These are phyloP conservation scores for Oceanodroma tethys DNA, from an alignment of 2,113 vertebrate species.

Conservation along the genomic window DNA sequence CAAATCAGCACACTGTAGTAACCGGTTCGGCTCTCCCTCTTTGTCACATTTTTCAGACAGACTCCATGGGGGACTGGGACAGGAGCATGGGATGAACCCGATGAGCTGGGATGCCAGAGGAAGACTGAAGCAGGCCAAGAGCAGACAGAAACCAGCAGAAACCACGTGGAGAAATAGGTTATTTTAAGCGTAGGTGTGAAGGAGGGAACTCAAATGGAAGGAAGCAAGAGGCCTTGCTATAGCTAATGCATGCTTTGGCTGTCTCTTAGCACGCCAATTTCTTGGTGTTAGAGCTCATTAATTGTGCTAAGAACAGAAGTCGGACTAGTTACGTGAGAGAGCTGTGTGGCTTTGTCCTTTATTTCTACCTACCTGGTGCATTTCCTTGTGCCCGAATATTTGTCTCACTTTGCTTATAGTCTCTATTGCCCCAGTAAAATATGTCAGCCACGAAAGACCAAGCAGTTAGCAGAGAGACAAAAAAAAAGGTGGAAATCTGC, in stretches of 20 bases:
- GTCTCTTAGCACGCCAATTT: background rate
- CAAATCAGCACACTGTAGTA: background rate
- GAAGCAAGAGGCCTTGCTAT: background rate
- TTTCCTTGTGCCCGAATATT: background rate
- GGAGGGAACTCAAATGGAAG: background rate
- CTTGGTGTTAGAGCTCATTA: background rate
- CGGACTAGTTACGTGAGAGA: background rate
- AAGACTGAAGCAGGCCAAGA: background rate
- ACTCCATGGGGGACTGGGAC: accelerated
- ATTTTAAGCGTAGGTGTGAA: background rate
- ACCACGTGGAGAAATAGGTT: background rate
- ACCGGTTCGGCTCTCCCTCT: background rate
- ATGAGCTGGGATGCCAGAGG: background rate
- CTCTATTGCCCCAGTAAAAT: background rate
- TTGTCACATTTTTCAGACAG: background rate
- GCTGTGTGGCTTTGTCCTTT: background rate
- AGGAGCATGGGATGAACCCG: background rate
- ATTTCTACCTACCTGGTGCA: background rate
- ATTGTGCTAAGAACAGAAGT: background rate
- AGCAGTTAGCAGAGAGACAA: background rate
- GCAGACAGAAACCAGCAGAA: background rate
- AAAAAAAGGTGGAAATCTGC: background rate
- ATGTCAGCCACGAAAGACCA: background rate
- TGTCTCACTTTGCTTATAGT: accelerated
- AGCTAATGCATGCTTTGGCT: background rate